Conservation (phyloP, 2,888 invertebrate genomes). For the Nomada fabriciana region DNA sequence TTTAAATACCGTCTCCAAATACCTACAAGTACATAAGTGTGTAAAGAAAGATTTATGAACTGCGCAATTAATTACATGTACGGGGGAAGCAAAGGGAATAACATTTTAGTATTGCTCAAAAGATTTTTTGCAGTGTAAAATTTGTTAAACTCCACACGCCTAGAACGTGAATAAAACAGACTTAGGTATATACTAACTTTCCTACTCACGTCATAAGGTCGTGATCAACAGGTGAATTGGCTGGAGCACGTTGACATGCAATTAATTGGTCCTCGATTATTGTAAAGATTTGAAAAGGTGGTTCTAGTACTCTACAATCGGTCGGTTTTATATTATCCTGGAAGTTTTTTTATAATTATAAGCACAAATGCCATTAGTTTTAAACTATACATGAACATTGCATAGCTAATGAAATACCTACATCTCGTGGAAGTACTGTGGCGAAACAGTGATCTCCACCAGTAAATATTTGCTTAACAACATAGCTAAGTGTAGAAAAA, state of each 20-base stretch:
- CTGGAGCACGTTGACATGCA: slow-evolving; percentile 87
- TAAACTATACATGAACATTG: neutral
- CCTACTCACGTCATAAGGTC: slow-evolving; percentile 85
- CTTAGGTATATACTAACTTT: slow-evolving; percentile 46
- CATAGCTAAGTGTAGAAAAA: slow-evolving; percentile 81
- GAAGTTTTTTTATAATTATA: slow-evolving; percentile 15
- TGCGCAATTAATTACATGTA: neutral
- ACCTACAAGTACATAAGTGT: slow-evolving; percentile 76
- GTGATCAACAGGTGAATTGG: slow-evolving; percentile 89
- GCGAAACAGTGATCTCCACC: slow-evolving; percentile 96
- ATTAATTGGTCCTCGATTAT: slow-evolving; percentile 87
- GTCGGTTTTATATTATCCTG: slow-evolving; percentile 85
- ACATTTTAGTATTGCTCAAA: neutral
- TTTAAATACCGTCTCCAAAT: slow-evolving; percentile 93
- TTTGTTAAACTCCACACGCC: neutral
- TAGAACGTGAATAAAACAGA: slow-evolving; percentile 2
- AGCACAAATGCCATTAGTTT: neutral
- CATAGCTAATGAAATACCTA: slow-evolving; percentile 56
- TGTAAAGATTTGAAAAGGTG: slow-evolving; percentile 88
- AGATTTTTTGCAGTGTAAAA: neutral
- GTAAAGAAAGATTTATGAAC: slow-evolving; percentile 15
- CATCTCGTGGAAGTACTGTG: slow-evolving; percentile 86
- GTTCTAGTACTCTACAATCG: slow-evolving; percentile 88
- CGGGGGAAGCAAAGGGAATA: neutral
- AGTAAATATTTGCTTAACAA: slow-evolving; percentile 87